Percentiles rank a stretch among this genome's conserved stretches.
phyloP scores from a whole-genome alignment of 2,797 vertebrate genomes.

The Poeciliopsis infans region DNA sequence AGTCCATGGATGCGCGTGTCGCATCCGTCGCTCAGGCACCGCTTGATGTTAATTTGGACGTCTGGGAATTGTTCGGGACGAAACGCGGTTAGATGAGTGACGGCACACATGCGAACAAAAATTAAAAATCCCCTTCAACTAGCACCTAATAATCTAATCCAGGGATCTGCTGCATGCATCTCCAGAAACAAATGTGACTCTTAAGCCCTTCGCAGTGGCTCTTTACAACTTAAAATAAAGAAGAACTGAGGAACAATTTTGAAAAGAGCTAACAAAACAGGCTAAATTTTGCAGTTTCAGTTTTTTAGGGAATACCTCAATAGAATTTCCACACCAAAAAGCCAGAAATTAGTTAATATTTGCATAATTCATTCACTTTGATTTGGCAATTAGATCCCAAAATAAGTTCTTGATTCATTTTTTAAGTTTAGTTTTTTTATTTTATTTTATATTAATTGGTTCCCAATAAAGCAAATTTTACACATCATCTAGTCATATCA shows the following conservation, averaged over 20 bases:
- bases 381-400: not conserved
- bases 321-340: not conserved
- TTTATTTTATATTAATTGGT: no score
- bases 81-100: slow-evolving; percentile 33
- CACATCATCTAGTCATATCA: no score
- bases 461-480: no score
- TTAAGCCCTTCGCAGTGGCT: not conserved
- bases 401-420: not conserved
- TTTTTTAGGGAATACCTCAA: not conserved
- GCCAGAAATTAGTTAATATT: not conserved
- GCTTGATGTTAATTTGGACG: slow-evolving; percentile 98
- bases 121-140: not conserved
- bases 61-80: slow-evolving; percentile 75
- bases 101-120: slow-evolving; percentile 5
- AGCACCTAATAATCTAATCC: not conserved
- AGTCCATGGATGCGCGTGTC: slow-evolving; percentile 97
- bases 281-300: not conserved
- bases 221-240: not conserved
- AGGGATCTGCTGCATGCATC: not conserved
- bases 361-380: not conserved
- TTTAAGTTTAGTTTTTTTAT: no score
- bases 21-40: slow-evolving; percentile 95
- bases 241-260: not conserved
- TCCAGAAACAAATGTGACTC: not conserved
- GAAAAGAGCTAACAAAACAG: not conserved